A percentile compares a stretch with the other conserved stretches of the same genome.
phyloP scores from a whole-genome alignment of 23 tunicate species.

The Oikopleura vanhoeffeni region DNA sequence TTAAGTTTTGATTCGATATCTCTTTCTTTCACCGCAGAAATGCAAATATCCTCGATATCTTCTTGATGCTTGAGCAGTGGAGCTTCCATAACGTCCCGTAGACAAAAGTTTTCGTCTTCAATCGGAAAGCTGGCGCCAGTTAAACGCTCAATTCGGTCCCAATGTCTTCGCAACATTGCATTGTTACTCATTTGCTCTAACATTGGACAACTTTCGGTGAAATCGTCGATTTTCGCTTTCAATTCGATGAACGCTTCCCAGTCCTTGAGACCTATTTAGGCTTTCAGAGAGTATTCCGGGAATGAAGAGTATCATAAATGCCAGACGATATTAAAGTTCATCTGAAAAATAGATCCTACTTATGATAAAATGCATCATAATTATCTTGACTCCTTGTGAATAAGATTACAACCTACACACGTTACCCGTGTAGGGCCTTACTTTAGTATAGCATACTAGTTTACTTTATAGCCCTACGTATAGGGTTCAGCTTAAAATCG shows the following conservation, averaged over 20 bases:
- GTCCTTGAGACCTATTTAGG: constrained; percentile 52
- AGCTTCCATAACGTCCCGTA: constrained; percentile 89
- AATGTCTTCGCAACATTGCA: constrained; percentile 84
- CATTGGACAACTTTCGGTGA: constrained; percentile 78
- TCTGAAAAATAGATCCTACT: too few species aligned
- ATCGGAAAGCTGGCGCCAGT: constrained; percentile 54
- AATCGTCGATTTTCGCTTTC: constrained; percentile 79
- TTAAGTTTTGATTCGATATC: constrained; percentile 89
- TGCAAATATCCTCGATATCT: constrained; percentile 96
- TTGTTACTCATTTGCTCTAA: constrained; percentile 82
- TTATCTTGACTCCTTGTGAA: too few species aligned
- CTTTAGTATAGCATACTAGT: too few species aligned
- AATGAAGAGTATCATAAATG: too few species aligned
- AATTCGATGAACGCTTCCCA: constrained; percentile 85
- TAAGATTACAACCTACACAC: too few species aligned
- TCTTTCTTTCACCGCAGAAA: constrained; percentile 92
- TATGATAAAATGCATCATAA: too few species aligned
- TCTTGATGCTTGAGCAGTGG: constrained; percentile 80
- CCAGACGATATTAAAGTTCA: too few species aligned
- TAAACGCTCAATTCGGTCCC: constrained; percentile 68
- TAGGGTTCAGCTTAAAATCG: too few species aligned
- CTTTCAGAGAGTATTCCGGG: neutral
- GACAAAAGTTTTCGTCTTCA: constrained; percentile 70
- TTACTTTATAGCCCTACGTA: too few species aligned
- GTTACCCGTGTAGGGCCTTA: too few species aligned